Evolutionary conservation across 1,140 invertebrate genomes (phyloP).

Genomic region (Euwallacea similis): DNA sequence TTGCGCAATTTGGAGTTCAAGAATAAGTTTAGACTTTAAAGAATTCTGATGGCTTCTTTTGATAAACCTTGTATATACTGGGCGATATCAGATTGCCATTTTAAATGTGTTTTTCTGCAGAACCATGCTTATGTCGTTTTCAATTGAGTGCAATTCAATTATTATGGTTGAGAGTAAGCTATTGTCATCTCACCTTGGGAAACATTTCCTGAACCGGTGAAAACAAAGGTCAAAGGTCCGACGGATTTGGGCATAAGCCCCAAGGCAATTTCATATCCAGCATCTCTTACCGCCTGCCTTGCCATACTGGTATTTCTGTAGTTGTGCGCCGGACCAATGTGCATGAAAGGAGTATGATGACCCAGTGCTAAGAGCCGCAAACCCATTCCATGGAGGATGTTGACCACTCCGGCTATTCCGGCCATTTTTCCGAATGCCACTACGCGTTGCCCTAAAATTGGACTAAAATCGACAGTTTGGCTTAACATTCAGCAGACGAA

Average conservation of each 20-base stretch:
- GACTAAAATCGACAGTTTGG: background rate
- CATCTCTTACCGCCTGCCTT: slow-evolving; percentile 93
- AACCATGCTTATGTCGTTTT: background rate
- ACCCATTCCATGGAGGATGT: slow-evolving; percentile 96
- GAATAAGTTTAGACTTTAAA: no score
- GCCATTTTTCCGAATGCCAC: slow-evolving; percentile 99
- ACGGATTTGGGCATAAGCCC: slow-evolving; percentile 98
- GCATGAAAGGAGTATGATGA: slow-evolving; percentile 99
- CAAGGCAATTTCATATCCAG: slow-evolving; percentile 96
- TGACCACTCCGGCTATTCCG: slow-evolving; percentile 97
- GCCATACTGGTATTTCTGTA: slow-evolving; percentile 98
- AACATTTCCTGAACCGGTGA: slow-evolving; percentile 90
- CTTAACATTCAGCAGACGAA: background rate
- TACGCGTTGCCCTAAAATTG: slow-evolving; percentile 65
- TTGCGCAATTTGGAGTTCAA: no score
- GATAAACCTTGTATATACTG: no score
- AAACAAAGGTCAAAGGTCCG: slow-evolving; percentile 96
- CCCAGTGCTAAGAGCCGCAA: slow-evolving; percentile 91
- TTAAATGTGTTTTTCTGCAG: background rate
- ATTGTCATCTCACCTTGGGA: slow-evolving; percentile 61
- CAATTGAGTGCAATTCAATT: background rate
- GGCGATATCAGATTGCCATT: no score
- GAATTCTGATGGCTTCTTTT: no score
- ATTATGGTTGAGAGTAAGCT: no score
- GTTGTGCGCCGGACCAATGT: slow-evolving; percentile 89